These are phyloP conservation scores for Tragelaphus strepsiceros DNA, from an alignment of 2,113 vertebrate genomes.

Conservation along the genomic window DNA sequence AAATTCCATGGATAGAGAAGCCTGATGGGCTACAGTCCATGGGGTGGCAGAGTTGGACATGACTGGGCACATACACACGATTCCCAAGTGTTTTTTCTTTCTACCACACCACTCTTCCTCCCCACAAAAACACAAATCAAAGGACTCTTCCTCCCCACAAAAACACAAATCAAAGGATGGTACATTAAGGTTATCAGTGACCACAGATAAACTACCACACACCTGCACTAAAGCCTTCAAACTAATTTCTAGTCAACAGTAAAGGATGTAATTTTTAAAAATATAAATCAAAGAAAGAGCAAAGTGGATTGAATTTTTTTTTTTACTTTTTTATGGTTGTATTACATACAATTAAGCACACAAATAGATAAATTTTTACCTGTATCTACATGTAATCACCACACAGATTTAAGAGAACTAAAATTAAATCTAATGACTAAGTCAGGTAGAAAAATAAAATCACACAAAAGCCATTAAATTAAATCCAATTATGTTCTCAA, in stretches of 20 bases:
- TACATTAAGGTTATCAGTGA: neutral
- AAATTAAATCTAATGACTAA: conserved; percentile 15
- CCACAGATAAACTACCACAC: neutral
- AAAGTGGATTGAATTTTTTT: neutral
- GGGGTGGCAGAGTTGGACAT: neutral
- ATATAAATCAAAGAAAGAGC: neutral
- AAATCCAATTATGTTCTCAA: conserved; percentile 15
- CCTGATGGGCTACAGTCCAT: neutral
- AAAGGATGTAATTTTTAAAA: neutral
- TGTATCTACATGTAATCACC: neutral
- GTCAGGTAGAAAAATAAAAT: neutral
- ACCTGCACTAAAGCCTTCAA: neutral
- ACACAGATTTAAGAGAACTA: conserved; percentile 11
- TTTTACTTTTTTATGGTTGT: conserved; percentile 6
- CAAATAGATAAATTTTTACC: conserved; percentile 6
- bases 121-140: neutral
- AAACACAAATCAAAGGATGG: neutral
- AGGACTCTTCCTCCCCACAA: no score
- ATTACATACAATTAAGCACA: neutral
- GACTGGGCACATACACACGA: neutral
- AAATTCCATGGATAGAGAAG: neutral
- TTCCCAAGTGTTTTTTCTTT: neutral
- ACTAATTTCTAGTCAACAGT: neutral
- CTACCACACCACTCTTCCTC: neutral
- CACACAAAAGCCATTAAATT: neutral